These are phyloP conservation scores for Drosophila ficusphila DNA, from an alignment of 1,140 invertebrate species.

Conservation along the genomic window DNA sequence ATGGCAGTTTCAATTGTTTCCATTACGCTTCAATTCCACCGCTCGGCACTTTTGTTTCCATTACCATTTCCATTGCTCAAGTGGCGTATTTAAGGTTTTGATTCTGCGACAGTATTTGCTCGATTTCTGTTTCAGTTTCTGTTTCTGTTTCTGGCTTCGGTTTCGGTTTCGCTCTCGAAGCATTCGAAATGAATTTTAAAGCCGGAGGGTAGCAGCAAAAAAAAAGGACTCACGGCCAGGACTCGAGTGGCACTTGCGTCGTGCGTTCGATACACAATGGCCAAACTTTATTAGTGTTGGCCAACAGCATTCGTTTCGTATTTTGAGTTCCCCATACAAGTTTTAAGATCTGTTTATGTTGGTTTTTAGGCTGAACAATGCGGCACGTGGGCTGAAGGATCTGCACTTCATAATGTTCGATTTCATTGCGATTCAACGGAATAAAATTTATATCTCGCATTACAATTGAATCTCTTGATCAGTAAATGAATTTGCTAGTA, in stretches of 20 bases:
- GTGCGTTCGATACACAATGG: constrained; percentile 50
- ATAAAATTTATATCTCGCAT: no score
- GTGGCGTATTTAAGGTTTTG: constrained; percentile 82
- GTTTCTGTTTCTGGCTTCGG: constrained; percentile 13
- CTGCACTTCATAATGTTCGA: constrained; percentile 32
- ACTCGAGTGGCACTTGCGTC: constrained; percentile 71
- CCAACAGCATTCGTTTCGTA: constrained; percentile 52
- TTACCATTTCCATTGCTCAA: constrained; percentile 68
- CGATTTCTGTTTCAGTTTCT: constrained; percentile 32
- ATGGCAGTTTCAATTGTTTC: constrained; percentile 82
- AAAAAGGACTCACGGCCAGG: constrained; percentile 16
- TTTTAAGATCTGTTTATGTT: constrained; percentile 57
- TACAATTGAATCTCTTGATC: no score
- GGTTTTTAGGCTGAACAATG: constrained; percentile 60
- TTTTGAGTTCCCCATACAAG: constrained; percentile 1
- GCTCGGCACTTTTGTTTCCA: constrained; percentile 73
- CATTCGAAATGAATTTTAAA: constrained; percentile 62
- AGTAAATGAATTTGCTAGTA: neutral
- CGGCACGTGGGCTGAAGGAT: constrained; percentile 64
- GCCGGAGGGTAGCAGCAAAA: constrained; percentile 20
- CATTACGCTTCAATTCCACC: constrained; percentile 74
- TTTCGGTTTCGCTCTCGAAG: constrained; percentile 21
- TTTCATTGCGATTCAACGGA: constrained; percentile 6
- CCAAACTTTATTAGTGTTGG: constrained; percentile 71
- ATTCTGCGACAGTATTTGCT: constrained; percentile 76